phyloP scores from a whole-genome alignment of 1,140 invertebrate species.

The Babylonia areolata region DNA sequence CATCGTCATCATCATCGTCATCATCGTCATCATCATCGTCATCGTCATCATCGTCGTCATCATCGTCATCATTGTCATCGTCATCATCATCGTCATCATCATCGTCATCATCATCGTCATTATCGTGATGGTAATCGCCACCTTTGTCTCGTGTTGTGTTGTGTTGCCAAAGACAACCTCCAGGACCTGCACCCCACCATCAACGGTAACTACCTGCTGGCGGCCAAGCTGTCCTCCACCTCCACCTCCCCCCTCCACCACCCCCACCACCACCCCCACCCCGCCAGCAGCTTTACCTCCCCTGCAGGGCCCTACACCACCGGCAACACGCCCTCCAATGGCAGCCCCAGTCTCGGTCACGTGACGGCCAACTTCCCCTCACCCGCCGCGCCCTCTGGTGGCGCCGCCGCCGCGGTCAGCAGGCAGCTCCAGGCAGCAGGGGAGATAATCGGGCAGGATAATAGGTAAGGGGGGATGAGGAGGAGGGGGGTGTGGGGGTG shows the following conservation, averaged over 20 bases:
- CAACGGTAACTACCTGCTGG: conserved; percentile 31
- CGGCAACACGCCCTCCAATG: background rate
- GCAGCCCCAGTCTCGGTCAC: background rate
- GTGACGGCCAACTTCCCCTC: background rate
- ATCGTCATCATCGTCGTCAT: conserved; percentile 43
- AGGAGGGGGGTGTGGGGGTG: too few species aligned
- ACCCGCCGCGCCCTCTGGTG: background rate
- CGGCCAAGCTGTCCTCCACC: background rate
- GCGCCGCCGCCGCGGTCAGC: background rate
- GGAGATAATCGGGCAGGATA: background rate
- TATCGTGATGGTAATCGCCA: too few species aligned
- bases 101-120: background rate
- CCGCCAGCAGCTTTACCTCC: background rate
- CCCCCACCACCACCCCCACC: background rate
- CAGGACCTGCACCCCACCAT: conserved; percentile 36
- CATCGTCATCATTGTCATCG: too few species aligned
- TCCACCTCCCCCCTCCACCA: background rate
- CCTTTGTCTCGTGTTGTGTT: background rate
- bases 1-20: too few species aligned
- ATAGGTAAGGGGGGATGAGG: conserved; percentile 10
- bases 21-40: background rate
- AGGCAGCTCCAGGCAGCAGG: background rate
- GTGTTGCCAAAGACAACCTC: conserved; percentile 10
- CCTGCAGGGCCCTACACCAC: background rate
- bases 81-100: too few species aligned